phyloP scores from a whole-genome alignment of 1,140 invertebrate species.

The Halictus rubicundus region DNA sequence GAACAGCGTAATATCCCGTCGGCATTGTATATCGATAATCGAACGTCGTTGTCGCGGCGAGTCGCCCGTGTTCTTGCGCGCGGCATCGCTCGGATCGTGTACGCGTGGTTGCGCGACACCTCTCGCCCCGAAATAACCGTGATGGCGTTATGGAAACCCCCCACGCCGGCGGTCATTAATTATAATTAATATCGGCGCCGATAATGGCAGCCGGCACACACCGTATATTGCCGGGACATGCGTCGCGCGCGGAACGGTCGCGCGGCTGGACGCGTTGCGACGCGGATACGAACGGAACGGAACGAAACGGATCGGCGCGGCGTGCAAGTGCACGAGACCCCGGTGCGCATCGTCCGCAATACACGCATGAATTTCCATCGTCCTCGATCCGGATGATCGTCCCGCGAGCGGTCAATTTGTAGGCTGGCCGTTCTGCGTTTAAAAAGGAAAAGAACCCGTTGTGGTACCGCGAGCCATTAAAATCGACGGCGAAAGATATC shows the following conservation, averaged over 20 bases:
- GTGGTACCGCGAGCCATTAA: slow-evolving; percentile 33
- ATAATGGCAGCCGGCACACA: slow-evolving; percentile 44
- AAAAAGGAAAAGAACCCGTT: background rate
- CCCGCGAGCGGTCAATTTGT: slow-evolving; percentile 35
- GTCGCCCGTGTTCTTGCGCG: background rate
- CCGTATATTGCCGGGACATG: slow-evolving; percentile 35
- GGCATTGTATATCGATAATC: slow-evolving; percentile 50
- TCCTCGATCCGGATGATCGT: slow-evolving; percentile 9
- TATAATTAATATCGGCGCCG: slow-evolving; percentile 60
- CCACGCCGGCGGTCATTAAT: slow-evolving; percentile 49
- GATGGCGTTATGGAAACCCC: slow-evolving; percentile 28
- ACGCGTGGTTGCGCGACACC: slow-evolving; percentile 6
- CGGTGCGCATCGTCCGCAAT: background rate
- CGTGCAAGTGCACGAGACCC: background rate
- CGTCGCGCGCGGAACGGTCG: slow-evolving; percentile 31
- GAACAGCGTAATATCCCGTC: background rate
- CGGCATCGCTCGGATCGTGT: background rate
- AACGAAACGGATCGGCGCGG: no score
- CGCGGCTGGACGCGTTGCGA: background rate
- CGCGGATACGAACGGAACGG: no score
- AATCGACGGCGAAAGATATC: slow-evolving; percentile 27
- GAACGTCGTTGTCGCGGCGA: slow-evolving; percentile 13
- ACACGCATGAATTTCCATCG: slow-evolving; percentile 29
- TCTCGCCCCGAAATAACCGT: slow-evolving; percentile 31
- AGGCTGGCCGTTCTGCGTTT: background rate